A percentile compares a stretch with the other conserved stretches of the same genome.
Evolutionary conservation across 1,140 invertebrate species (phyloP).

Genomic region (Bombus pascuorum): DNA sequence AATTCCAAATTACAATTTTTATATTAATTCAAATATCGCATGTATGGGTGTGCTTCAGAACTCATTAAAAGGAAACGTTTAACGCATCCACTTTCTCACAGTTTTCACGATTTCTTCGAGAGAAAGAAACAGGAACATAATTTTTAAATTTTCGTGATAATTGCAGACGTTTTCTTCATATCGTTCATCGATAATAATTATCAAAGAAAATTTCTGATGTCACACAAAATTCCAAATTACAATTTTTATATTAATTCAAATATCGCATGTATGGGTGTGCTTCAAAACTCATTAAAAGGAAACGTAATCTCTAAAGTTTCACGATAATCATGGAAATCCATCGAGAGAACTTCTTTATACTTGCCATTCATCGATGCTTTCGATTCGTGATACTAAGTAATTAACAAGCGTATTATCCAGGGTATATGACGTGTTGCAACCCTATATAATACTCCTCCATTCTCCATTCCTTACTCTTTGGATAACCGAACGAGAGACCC

Average conservation of each 20-base stretch:
- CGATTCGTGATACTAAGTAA: constrained; percentile 39
- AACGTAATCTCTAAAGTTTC: background rate
- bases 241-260: background rate
- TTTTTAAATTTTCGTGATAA: too few species aligned
- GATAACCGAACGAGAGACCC: constrained; percentile 68
- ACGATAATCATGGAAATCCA: background rate
- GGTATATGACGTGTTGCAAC: constrained; percentile 46
- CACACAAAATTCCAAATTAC: background rate
- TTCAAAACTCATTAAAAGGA: too few species aligned
- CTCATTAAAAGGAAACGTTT: background rate
- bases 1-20: background rate
- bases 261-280: too few species aligned
- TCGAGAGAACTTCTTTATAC: background rate
- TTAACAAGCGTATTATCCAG: constrained; percentile 63
- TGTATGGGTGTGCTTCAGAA: too few species aligned
- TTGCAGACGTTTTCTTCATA: too few species aligned
- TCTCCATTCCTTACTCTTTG: constrained; percentile 35
- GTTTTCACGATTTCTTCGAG: too few species aligned
- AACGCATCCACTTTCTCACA: too few species aligned
- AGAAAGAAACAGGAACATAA: too few species aligned
- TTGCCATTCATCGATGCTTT: constrained; percentile 9
- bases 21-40: too few species aligned
- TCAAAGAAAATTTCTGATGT: too few species aligned
- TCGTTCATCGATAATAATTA: too few species aligned
- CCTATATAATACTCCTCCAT: constrained; percentile 53